Evolutionary conservation across 2,888 invertebrate species (phyloP).

Genomic region (Cyaniris semiargus): DNA sequence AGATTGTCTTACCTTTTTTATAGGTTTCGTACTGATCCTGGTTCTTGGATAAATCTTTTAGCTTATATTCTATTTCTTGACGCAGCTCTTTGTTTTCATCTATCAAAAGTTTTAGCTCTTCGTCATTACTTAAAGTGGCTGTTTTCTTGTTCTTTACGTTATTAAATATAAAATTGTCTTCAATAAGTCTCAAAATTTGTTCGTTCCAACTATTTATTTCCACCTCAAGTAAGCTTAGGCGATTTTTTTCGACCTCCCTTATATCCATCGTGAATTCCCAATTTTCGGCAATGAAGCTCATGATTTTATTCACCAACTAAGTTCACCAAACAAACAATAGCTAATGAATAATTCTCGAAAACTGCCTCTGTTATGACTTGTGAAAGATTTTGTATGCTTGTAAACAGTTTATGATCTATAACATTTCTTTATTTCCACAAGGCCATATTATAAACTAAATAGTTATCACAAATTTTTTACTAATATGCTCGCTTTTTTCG

Average conservation of each 20-base stretch:
- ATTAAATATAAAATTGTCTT: constrained; percentile 52
- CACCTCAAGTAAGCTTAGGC: constrained; percentile 49
- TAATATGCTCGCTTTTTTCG: not conserved
- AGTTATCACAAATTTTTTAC: not conserved
- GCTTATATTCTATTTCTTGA: constrained; percentile 56
- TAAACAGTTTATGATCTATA: not conserved
- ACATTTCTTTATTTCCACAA: not conserved
- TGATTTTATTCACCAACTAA: constrained; percentile 41
- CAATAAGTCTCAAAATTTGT: constrained; percentile 48
- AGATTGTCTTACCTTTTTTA: constrained; percentile 56
- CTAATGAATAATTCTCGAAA: not conserved
- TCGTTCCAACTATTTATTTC: constrained; percentile 48
- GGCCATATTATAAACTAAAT: not conserved
- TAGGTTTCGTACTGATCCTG: constrained; percentile 59
- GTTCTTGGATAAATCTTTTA: constrained; percentile 53
- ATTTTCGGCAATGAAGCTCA: constrained; percentile 56
- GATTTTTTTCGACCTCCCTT: constrained; percentile 46
- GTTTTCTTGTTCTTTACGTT: constrained; percentile 46
- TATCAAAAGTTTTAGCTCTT: constrained; percentile 54
- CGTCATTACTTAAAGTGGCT: constrained; percentile 51
- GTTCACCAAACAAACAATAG: not conserved
- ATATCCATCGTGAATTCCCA: constrained; percentile 53
- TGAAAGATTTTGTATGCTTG: not conserved
- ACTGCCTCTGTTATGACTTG: not conserved
- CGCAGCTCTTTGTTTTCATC: constrained; percentile 61